phyloP scores from a whole-genome alignment of 2,113 vertebrate species.

The Labrus mixtus region DNA sequence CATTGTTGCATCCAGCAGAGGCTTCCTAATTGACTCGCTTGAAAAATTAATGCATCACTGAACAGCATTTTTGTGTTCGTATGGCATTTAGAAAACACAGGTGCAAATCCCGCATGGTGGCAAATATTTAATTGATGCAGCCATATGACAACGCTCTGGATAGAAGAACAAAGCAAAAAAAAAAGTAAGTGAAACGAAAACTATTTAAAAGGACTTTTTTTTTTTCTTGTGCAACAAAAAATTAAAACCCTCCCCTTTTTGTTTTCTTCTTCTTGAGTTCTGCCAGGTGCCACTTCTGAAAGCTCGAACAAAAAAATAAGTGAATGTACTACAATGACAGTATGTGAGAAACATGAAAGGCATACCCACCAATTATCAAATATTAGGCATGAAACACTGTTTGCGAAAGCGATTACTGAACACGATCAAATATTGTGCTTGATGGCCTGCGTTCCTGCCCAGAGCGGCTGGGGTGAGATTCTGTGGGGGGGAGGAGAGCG shows the following conservation, averaged over 20 bases:
- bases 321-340: slow-evolving; percentile 2
- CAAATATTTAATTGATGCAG: slow-evolving; percentile 79
- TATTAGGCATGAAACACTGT: slow-evolving; percentile 52
- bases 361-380: slow-evolving; percentile 48
- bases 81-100: slow-evolving; percentile 75
- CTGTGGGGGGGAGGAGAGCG: slow-evolving; percentile 41
- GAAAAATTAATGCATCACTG: slow-evolving; percentile 82
- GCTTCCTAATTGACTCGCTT: slow-evolving; percentile 78
- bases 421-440: slow-evolving; percentile 64
- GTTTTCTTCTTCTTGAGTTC: not conserved
- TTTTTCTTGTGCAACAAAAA: slow-evolving; percentile 16
- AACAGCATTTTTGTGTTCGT: slow-evolving; percentile 78
- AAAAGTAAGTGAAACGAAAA: slow-evolving; percentile 31
- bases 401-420: slow-evolving; percentile 58
- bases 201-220: slow-evolving; percentile 6
- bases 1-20: slow-evolving; percentile 70
- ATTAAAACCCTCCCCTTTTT: not conserved
- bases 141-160: slow-evolving; percentile 49
- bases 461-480: slow-evolving; percentile 55
- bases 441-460: slow-evolving; percentile 45
- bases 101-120: slow-evolving; percentile 71
- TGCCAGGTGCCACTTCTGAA: slow-evolving; percentile 7
- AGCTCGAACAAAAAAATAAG: not conserved
- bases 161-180: not conserved
- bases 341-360: slow-evolving; percentile 43